Percentiles rank a stretch among this genome's conserved stretches.
Evolutionary conservation across 1,140 invertebrate genomes (phyloP).

Genomic region (Eumeta japonica): DNA sequence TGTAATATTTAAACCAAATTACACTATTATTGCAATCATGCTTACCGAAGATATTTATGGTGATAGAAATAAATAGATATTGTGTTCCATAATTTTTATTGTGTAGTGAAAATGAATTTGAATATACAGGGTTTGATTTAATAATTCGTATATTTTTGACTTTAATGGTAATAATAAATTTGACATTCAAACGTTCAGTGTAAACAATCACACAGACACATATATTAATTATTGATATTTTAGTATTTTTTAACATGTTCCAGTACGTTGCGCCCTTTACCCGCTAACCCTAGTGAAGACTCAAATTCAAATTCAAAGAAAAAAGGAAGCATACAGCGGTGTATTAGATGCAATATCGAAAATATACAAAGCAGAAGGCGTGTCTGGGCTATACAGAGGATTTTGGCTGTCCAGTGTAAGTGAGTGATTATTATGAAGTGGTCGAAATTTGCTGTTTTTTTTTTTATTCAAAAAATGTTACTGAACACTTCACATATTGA

Average conservation of each 20-base stretch:
- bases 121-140: no score
- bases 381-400: constrained; percentile 87
- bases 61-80: no score
- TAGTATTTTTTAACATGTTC: constrained; percentile 65
- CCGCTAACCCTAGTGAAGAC: constrained; percentile 97
- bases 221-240: not conserved
- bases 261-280: constrained; percentile 87
- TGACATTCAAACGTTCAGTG: not conserved
- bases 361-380: constrained; percentile 85
- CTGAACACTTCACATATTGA: no score
- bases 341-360: constrained; percentile 89
- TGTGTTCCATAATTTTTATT: no score
- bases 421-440: constrained; percentile 8
- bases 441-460: constrained; percentile 4
- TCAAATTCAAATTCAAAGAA: constrained; percentile 85
- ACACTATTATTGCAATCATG: no score
- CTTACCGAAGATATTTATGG: no score
- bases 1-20: no score
- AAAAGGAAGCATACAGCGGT: constrained; percentile 81
- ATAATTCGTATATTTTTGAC: no score
- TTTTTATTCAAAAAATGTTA: no score
- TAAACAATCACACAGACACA: not conserved
- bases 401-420: constrained; percentile 87
- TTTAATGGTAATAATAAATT: no score
- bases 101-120: no score